Evolutionary conservation across 2,113 vertebrate species (phyloP), one percentile per base, ranked within the genome.

Genomic region (Willisornis vidua): DNA sequence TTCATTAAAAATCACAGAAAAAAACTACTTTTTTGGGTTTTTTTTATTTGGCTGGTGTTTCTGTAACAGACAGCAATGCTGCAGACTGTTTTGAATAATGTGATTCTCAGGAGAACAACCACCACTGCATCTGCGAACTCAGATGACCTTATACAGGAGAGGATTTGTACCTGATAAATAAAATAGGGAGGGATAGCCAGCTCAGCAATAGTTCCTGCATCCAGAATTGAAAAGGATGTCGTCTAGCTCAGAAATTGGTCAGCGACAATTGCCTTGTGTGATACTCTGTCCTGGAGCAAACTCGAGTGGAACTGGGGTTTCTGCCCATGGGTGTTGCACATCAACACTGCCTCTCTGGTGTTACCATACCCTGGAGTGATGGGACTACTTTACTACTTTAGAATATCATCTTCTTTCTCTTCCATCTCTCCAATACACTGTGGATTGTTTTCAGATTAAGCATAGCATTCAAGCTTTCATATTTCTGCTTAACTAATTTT

Each of bases 271-370:
- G 49, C 20, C 8, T 41, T 20, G 13, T 48, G 43, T 51, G 45
- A 52, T 24, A 9, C 12, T 61, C 10, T 12, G 28, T 17, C 37
- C 25, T 70, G 24, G 17, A 77, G 35, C 4, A 37, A 62, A 66
- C 33, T 35, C 41, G 31, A 75, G 14, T 8, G n/a, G 33, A 33
- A 25, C 35, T 14, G 41, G 3, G 1, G 4, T 37, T 55, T 68
- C 14, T 67, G 43, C 29, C 76, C 2, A 0, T 0, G 37, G 49
- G 23, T 37, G 17, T 2, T 67, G 70, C 48, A 37, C 22, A 33
- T 20, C 52, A 71, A n/a, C 35, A 3, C 19, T 18, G 29, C 31
- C 49, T 8, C 18, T 19, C 45, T 11, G 23, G 54, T 5, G 4
- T 13, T 37, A 24, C 16, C 18, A 1, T 24, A 46, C 33, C 41